Conservation (phyloP, 2,888 invertebrate genomes). For the Tenthredo scrophulariae region DNA sequence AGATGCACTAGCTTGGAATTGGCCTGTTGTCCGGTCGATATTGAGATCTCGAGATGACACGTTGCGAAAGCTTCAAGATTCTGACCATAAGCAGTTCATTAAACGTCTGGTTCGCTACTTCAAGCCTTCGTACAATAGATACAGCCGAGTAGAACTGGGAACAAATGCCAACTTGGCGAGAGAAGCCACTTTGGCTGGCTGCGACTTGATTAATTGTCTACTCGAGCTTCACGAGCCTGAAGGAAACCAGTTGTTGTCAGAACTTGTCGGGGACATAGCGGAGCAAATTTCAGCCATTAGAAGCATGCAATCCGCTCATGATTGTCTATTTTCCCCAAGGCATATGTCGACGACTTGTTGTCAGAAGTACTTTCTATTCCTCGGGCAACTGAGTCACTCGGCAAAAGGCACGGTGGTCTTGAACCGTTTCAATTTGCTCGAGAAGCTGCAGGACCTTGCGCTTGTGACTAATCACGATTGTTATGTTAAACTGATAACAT, state of each 20-base stretch:
- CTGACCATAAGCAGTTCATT: slow-evolving; percentile 84
- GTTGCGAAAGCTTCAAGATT: slow-evolving; percentile 83
- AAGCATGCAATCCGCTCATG: slow-evolving; percentile 88
- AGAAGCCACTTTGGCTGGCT: slow-evolving; percentile 84
- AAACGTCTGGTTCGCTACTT: slow-evolving; percentile 91
- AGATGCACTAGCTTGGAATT: slow-evolving; percentile 93
- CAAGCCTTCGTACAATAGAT: slow-evolving; percentile 92
- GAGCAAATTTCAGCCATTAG: slow-evolving; percentile 87
- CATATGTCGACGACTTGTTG: slow-evolving; percentile 94
- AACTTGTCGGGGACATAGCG: slow-evolving; percentile 90
- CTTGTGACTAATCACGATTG: slow-evolving; percentile 92
- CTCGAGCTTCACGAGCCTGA: slow-evolving; percentile 86
- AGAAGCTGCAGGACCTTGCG: slow-evolving; percentile 86
- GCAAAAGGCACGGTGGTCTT: slow-evolving; percentile 86
- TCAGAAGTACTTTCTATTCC: slow-evolving; percentile 96
- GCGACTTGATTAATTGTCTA: slow-evolving; percentile 88
- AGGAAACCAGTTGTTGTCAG: slow-evolving; percentile 86
- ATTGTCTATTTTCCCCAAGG: slow-evolving; percentile 92
- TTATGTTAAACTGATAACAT: slow-evolving; percentile 95
- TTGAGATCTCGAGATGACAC: slow-evolving; percentile 79
- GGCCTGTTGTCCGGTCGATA: slow-evolving; percentile 89
- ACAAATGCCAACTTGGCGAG: slow-evolving; percentile 79
- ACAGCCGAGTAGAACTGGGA: slow-evolving; percentile 90
- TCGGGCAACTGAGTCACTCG: slow-evolving; percentile 91
- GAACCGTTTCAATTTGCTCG: slow-evolving; percentile 79